A percentile compares a stretch with the other conserved stretches of the same genome.
phyloP scores from a whole-genome alignment of 2,113 vertebrate species.

The Isichthys henryi region DNA sequence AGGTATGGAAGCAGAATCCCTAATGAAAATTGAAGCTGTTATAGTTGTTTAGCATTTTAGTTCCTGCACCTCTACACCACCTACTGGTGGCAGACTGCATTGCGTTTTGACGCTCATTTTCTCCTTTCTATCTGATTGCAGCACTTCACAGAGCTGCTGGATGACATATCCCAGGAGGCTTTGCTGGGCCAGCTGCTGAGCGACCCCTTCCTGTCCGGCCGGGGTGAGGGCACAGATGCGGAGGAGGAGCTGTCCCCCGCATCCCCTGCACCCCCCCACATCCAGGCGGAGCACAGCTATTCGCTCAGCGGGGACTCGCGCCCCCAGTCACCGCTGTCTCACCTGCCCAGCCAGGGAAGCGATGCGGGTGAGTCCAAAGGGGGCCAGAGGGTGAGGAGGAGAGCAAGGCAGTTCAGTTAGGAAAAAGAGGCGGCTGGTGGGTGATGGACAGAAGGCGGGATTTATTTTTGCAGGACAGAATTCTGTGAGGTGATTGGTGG shows the following conservation, averaged over 20 bases:
- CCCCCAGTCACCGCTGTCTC: slow-evolving; percentile 84
- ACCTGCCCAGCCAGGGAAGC: slow-evolving; percentile 71
- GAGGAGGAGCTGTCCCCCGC: slow-evolving; percentile 69
- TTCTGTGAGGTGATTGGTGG: background rate
- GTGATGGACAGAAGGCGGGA: background rate
- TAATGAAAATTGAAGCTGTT: background rate
- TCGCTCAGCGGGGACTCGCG: slow-evolving; percentile 89
- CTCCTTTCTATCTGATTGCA: slow-evolving; percentile 40
- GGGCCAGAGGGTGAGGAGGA: background rate
- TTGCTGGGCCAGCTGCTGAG: slow-evolving; percentile 90
- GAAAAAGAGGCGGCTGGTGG: background rate
- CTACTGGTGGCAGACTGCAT: background rate
- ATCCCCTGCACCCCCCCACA: slow-evolving; percentile 83
- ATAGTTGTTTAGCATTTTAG: background rate
- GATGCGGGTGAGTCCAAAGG: slow-evolving; percentile 67
- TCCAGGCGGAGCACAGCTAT: slow-evolving; percentile 95
- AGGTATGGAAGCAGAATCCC: background rate
- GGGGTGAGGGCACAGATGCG: slow-evolving; percentile 69
- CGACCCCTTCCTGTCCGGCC: slow-evolving; percentile 89
- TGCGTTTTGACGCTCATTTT: background rate
- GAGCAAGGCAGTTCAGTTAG: background rate
- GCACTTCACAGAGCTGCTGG: slow-evolving; percentile 93
- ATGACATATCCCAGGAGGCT: slow-evolving; percentile 90
- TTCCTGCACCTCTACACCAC: background rate
- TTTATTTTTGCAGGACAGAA: background rate